Evolutionary conservation across 2,888 invertebrate genomes (phyloP), one percentile per base, ranked within the genome.

Genomic region (Adela reaumurella): DNA sequence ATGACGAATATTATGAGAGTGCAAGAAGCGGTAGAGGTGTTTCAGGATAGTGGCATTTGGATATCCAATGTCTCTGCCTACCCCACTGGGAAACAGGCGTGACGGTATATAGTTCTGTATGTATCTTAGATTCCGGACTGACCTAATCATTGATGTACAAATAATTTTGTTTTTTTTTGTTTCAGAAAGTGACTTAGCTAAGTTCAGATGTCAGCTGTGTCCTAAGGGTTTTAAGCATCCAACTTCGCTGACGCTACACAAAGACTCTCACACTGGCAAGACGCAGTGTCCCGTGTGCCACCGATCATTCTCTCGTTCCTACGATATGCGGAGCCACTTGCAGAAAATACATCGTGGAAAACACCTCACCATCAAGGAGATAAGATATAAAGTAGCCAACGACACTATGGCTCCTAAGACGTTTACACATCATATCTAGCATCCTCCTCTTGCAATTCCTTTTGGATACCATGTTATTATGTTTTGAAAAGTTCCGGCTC

Each of bases 161-260:
- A 24, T 35, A 35, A 14, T 35, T 14, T 35, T 35, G 35, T 11
- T 17, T 19, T 50, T 17, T 47, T 54, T 54, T 57, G 19, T 76
- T 74, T 52, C 72, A 80, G 82, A 81, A 68, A 74, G 81, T 54
- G 82, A 83, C 55, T 64, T 82, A 56, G 81, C 81, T 24, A 80
- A 80, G 61, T 84, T 83, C 63, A 79, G 82, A 55, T 84, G 84
- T 66, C 81, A 81, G 62, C 66, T 84, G 56, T 84, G 84, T 65
- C 82, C 81, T 53, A 84, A 84, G 70, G 82, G 82, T 52, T 84
- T 84, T 61, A 83, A 82, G 61, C 83, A 83, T 64, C 83, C 83
- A 16, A 84, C 82, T 54, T 84, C 84, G 48, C 65, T 84, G 58
- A 83, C 83, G 50, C 68, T 84, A 47, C 84, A 85, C 60, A 83